Evolutionary conservation across 2,113 vertebrate genomes (phyloP), one percentile per base, ranked within the genome.

Genomic region (Ceyx melanurus): DNA sequence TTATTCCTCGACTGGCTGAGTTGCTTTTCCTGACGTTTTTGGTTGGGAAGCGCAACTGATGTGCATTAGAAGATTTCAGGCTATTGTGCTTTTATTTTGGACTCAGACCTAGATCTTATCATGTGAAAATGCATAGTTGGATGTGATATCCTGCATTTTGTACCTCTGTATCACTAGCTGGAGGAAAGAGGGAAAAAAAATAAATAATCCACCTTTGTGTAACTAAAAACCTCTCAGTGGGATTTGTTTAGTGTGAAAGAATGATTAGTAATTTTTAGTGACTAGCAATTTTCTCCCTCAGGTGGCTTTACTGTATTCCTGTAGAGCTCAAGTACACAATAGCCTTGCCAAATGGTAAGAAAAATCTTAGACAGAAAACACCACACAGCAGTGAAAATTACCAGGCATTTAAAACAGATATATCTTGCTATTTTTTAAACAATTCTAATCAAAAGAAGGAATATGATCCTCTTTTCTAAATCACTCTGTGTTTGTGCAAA

Each of bases 201-300:
- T 83, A 89, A 67, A 19, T 35, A 48, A 15, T 35, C 35, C 54
- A 88, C 83, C 48, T 62, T 87, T 45, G 74, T 92, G 90, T 93
- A 96, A 97, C 95, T 95, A 84, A 95, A 97, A 97, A 96, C 93
- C 90, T 96, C 95, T 95, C n/a, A 11, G 95, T 94, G 93, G 94
- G 97, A 97, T 97, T 97, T 97, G 94, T 97, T 97, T 97, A 96
- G 97, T 94, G 96, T 94, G 94, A 96, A 95, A 97, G 94, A 96
- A 85, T 96, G 92, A 97, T 98, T 97, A 97, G 96, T 97, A 97
- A 97, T 97, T 97, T 97, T 93, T 95, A 94, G 94, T 94, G 96
- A 98, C 97, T 96, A 97, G 93, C 95, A 97, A 97, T 97, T 97
- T 98, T 97, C 94, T 97, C 97, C 96, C 93, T 97, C 94, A 95